Percentiles rank a stretch among this genome's conserved stretches.
Conservation (phyloP, 2,113 vertebrate species). For the Turdus rufiventris region DNA sequence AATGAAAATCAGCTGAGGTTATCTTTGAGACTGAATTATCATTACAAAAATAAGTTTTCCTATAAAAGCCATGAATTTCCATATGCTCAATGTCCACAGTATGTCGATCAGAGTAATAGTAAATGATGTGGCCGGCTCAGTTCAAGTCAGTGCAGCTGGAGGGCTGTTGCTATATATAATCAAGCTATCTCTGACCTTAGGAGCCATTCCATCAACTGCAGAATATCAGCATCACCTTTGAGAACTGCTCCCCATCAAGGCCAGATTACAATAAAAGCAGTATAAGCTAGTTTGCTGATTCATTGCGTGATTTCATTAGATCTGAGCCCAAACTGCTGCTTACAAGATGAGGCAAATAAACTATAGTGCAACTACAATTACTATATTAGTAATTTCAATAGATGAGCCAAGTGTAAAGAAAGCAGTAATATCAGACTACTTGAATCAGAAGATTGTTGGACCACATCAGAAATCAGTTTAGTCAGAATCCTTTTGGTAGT, state of each 20-base stretch:
- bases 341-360: neutral
- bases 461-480: neutral
- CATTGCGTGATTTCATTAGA: neutral
- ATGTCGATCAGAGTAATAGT: neutral
- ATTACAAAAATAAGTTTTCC: slow-evolving; percentile 4
- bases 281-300: neutral
- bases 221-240: neutral
- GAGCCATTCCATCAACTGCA: neutral
- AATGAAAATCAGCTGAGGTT: neutral
- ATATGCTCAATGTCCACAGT: neutral
- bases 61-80: neutral
- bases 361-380: neutral
- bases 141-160: neutral
- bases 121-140: neutral
- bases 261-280: neutral
- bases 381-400: neutral
- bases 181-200: neutral
- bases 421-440: neutral
- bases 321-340: neutral
- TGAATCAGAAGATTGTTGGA: neutral
- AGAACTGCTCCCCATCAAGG: neutral
- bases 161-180: neutral
- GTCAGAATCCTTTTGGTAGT: neutral
- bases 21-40: neutral
- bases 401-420: neutral